A percentile compares a stretch with the other conserved stretches of the same genome.
These are phyloP conservation scores for Hippolais icterina DNA, from an alignment of 2,113 vertebrate species.

Conservation along the genomic window DNA sequence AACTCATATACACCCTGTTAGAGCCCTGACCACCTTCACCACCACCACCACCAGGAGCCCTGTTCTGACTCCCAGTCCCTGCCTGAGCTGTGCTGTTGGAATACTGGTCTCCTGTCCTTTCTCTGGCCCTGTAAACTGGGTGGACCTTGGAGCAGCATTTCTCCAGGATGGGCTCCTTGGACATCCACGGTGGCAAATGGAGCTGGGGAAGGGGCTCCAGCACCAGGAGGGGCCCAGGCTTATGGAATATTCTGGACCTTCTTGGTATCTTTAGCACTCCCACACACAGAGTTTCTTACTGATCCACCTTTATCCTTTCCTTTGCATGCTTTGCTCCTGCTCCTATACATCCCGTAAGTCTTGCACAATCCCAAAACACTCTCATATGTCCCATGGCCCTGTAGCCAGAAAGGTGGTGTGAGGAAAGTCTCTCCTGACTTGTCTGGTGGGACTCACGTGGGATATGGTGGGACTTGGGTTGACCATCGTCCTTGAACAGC, in stretches of 20 bases:
- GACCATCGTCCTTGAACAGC: not conserved
- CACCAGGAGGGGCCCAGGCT: not conserved
- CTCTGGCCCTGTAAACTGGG: not conserved
- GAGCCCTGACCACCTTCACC: not conserved
- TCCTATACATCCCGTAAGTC: not conserved
- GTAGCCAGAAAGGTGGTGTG: not conserved
- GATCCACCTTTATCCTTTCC: not conserved
- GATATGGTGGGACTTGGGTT: not conserved
- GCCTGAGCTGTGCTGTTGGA: not conserved
- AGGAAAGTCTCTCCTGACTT: not conserved
- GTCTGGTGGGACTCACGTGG: not conserved
- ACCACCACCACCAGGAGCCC: not conserved
- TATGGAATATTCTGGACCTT: not conserved
- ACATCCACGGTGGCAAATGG: rapidly evolving
- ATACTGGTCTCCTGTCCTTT: not conserved
- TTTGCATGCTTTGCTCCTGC: not conserved
- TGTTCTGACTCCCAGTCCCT: not conserved
- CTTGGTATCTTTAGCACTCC: not conserved
- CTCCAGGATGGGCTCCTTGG: not conserved
- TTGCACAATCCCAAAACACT: not conserved
- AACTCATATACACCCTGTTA: rapidly evolving
- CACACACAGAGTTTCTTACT: not conserved
- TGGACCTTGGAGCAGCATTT: not conserved
- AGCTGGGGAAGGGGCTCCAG: not conserved
- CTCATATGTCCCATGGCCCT: not conserved